Evolutionary conservation across 2,888 invertebrate species (phyloP).

Genomic region (Patella ulyssiponensis): DNA sequence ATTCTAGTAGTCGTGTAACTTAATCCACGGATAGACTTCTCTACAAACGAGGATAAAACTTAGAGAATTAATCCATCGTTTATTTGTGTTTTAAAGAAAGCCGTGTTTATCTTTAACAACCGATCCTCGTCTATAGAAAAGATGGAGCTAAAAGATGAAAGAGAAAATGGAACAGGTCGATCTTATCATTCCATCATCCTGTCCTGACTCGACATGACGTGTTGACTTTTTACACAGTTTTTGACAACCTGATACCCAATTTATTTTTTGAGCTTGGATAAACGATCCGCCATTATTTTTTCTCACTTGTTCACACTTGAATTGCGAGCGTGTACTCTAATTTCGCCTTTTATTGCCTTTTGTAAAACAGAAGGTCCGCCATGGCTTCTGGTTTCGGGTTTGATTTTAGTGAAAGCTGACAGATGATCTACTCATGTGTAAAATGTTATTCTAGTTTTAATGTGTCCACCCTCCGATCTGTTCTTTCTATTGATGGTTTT

Average conservation of each 20-base stretch:
- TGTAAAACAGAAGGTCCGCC: too few relatives aligned
- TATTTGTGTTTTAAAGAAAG: neutral
- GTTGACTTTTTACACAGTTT: neutral
- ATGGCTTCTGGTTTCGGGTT: too few relatives aligned
- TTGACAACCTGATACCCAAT: neutral
- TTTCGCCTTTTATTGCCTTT: neutral
- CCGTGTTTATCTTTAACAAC: neutral
- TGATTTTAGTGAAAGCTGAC: too few relatives aligned
- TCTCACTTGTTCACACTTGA: neutral
- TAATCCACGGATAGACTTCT: neutral
- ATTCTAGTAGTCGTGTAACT: neutral
- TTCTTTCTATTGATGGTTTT: too few relatives aligned
- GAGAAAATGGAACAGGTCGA: neutral
- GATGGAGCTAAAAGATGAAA: neutral
- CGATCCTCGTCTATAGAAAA: neutral
- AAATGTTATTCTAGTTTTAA: too few relatives aligned
- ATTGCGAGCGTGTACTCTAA: neutral
- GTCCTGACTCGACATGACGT: neutral
- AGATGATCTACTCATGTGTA: too few relatives aligned
- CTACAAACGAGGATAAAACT: neutral
- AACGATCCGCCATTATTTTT: neutral
- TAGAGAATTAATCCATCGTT: neutral
- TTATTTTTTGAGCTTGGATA: neutral
- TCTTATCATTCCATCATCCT: neutral
- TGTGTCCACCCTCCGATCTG: too few relatives aligned